Conservation (phyloP, 92 coral and sea anemone genomes). For the Palythoa caribaeorum region DNA sequence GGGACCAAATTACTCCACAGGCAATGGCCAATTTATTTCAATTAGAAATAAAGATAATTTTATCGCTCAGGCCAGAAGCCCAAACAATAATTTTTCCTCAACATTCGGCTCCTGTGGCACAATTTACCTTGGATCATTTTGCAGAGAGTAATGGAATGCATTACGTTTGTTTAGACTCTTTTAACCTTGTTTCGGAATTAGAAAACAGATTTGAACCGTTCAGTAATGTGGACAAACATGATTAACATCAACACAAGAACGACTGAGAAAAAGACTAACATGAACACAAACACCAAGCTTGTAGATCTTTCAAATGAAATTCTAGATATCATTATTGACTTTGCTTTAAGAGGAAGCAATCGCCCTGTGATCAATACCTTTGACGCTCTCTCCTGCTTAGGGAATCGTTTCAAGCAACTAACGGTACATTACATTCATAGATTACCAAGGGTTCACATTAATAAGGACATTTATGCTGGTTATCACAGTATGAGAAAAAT, state of each 20-base stretch:
- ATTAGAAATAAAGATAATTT: not conserved
- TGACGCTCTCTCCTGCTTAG: not conserved
- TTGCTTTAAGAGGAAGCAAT: not conserved
- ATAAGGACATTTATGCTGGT: no score
- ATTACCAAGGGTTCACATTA: not conserved
- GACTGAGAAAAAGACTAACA: not conserved
- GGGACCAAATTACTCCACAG: not conserved
- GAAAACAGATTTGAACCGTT: not conserved
- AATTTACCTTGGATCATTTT: not conserved
- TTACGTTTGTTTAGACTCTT: not conserved
- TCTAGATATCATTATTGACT: not conserved
- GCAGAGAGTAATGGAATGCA: not conserved
- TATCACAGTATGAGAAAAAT: slow-evolving; percentile 27
- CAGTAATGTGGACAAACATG: not conserved
- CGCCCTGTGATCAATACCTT: not conserved
- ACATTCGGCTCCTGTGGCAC: not conserved
- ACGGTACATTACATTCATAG: not conserved
- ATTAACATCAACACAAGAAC: slow-evolving; percentile 4
- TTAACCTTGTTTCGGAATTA: not conserved
- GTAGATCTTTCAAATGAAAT: slow-evolving; percentile 10
- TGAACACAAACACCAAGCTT: not conserved
- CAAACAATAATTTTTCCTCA: not conserved
- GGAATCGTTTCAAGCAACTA: slow-evolving; percentile 6
- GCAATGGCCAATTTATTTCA: not conserved
- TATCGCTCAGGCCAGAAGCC: not conserved